Evolutionary conservation across 2,888 invertebrate species (phyloP), one percentile per base, ranked within the genome.

Genomic region (Alviniconcha strummeri): DNA sequence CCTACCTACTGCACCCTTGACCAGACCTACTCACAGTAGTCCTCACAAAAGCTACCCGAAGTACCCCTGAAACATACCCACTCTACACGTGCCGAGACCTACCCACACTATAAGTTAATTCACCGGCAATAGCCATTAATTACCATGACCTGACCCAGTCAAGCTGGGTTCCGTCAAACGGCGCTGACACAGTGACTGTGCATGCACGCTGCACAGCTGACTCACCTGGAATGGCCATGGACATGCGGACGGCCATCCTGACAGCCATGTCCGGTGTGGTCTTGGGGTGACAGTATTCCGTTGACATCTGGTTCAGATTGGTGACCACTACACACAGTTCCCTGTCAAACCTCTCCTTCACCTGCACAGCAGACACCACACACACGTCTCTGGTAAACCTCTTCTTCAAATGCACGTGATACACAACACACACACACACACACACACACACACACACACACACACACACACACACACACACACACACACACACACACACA

Each of bases 251-350:
- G 7, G 92, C 92, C 7, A 90, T 84, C 56, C 90, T 84, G 55
- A 93, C 89, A 5, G 92, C 90, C 87, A 92, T 89, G 85, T 92
- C 90, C 17, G 93, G 93, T 9, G 92, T 91, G 11, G 92, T 92
- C 85, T 93, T 93, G 0, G 90, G 89, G 82, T 93, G 92, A 81
- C 91, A 92, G 85, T 92, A 93, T 83, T 92, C 91, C 3, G 89
- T 88, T 19, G 85, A 88, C 90, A 91, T 92, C 85, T 91, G 91
- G 83, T 90, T 93, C 52, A 93, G 84, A 83, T 93, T 93, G 4
- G 92, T 92, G 7, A 91, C 92, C 15, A 92, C 90, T 7, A 93
- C 86, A 87, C 92, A 93, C 83, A 93, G 81, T 85, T 93, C 93
- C 71, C 89, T 89, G 15, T 88, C 88, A 71, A 85, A 91, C 55